These are phyloP conservation scores for Drosophila lowei DNA, from an alignment of 1,140 invertebrate species.

Conservation along the genomic window DNA sequence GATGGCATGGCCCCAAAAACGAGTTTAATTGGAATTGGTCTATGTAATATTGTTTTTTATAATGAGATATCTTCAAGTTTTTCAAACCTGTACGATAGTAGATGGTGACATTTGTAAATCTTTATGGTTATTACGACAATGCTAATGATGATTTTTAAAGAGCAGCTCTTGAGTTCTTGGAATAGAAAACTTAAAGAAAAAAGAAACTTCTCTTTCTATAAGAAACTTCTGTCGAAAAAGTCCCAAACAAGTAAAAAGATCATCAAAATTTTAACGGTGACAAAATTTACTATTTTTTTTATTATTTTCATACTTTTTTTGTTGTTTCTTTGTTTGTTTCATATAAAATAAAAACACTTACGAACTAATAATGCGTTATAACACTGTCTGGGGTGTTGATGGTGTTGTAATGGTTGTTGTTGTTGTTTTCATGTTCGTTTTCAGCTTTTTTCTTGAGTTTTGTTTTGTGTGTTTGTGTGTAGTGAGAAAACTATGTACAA, in stretches of 20 bases:
- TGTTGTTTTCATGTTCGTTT: constrained; percentile 32
- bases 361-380: constrained; percentile 81
- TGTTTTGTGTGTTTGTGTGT: constrained; percentile 33
- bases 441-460: constrained; percentile 32
- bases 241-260: constrained; percentile 19
- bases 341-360: constrained; percentile 83
- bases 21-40: constrained; percentile 42
- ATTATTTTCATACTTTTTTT: constrained; percentile 83
- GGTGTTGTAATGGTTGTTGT: constrained; percentile 26
- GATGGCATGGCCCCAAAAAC: constrained; percentile 11
- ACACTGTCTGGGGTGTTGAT: constrained; percentile 70
- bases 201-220: not conserved
- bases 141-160: too few relatives aligned
- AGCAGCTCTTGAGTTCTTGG: too few relatives aligned
- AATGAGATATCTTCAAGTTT: constrained; percentile 28
- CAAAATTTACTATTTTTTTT: constrained; percentile 84
- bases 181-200: too few relatives aligned
- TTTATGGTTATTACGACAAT: too few relatives aligned
- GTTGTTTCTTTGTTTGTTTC: constrained; percentile 83
- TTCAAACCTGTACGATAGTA: constrained; percentile 5
- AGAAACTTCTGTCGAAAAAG: not conserved
- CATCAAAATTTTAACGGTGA: constrained; percentile 75
- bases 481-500: constrained; percentile 77
- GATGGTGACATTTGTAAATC: constrained; percentile 5
- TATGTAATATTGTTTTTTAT: constrained; percentile 19